Percentiles rank a stretch among this genome's conserved stretches.
phyloP scores from a whole-genome alignment of 2,888 invertebrate genomes.

The Trachelus stipa region DNA sequence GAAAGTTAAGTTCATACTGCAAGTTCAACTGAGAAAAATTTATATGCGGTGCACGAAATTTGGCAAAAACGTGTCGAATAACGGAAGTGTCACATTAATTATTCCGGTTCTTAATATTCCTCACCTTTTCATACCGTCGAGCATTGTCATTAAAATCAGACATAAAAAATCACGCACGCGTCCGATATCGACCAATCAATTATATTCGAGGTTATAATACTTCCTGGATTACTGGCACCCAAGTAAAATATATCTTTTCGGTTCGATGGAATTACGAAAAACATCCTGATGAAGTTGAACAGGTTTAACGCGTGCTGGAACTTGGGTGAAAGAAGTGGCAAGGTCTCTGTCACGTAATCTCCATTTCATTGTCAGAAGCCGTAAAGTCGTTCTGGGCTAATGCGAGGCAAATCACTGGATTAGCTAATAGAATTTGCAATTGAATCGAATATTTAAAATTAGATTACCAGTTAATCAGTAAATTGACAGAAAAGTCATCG shows the following conservation, averaged over 20 bases:
- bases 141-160: not conserved
- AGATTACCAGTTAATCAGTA: not conserved
- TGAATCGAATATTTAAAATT: not conserved
- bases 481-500: not conserved
- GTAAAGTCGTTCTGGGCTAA: not conserved
- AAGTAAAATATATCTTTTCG: not conserved
- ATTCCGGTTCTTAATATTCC: no score
- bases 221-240: not conserved
- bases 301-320: not conserved
- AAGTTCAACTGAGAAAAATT: not conserved
- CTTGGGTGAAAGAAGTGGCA: not conserved
- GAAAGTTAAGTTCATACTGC: not conserved
- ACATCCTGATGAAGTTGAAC: not conserved
- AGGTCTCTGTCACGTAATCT: not conserved
- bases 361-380: not conserved
- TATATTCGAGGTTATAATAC: not conserved
- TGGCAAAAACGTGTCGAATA: not conserved
- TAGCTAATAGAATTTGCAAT: not conserved
- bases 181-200: not conserved
- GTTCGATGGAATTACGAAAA: not conserved
- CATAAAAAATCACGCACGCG: not conserved
- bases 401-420: not conserved
- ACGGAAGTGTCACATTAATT: not conserved
- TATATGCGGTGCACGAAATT: not conserved
- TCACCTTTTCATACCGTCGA: not conserved